Percentiles rank a stretch among this genome's conserved stretches.
phyloP scores from a whole-genome alignment of 1,140 invertebrate genomes.

The Drosophila rhopaloa region DNA sequence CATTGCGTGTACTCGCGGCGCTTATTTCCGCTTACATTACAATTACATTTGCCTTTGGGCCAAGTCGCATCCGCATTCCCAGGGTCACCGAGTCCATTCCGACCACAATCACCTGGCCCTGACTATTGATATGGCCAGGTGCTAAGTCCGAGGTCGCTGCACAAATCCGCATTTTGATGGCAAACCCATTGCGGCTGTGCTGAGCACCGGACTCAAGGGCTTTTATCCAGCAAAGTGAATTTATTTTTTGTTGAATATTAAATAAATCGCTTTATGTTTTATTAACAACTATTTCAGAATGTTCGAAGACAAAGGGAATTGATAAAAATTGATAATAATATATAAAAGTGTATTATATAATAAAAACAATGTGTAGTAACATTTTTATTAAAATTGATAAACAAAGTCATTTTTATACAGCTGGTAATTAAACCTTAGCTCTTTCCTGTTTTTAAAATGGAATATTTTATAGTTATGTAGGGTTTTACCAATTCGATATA shows the following conservation, averaged over 20 bases:
- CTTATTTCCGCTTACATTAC: slow-evolving; percentile 83
- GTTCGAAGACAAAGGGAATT: no score
- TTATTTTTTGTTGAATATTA: neutral
- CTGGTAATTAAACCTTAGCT: no score
- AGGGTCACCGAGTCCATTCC: slow-evolving; percentile 15
- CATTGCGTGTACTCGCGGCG: slow-evolving; percentile 45
- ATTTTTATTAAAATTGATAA: no score
- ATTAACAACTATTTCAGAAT: no score
- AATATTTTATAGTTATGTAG: no score
- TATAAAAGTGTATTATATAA: no score
- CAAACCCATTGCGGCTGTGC: neutral
- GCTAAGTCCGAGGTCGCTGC: slow-evolving; percentile 16
- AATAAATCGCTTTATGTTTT: no score
- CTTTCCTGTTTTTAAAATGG: no score
- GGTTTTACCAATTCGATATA: no score
- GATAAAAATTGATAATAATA: no score
- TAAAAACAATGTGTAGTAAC: no score
- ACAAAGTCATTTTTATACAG: no score
- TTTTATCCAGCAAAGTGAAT: neutral
- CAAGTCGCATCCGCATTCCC: slow-evolving; percentile 20
- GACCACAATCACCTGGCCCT: slow-evolving; percentile 14
- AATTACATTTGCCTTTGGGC: slow-evolving; percentile 67
- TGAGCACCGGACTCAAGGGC: neutral
- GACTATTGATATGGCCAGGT: slow-evolving; percentile 19
- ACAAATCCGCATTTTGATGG: slow-evolving; percentile 26